Percentiles rank a stretch among this genome's conserved stretches.
phyloP scores from a whole-genome alignment of 2,888 invertebrate species.

The Pterobdella sp. region DNA sequence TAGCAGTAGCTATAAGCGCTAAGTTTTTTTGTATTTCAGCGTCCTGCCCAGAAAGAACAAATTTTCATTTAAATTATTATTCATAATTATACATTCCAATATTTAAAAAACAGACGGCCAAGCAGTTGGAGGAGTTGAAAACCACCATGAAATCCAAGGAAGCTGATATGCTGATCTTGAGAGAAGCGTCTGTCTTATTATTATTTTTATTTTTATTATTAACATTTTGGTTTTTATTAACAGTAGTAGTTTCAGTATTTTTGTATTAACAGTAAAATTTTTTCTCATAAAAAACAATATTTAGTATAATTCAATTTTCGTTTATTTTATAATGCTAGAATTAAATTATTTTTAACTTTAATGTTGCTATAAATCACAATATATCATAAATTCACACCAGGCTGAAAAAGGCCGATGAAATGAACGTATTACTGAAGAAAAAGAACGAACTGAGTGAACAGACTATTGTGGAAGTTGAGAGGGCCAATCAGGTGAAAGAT shows the following conservation, averaged over 20 bases:
- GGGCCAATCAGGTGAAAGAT: background rate
- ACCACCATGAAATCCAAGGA: background rate
- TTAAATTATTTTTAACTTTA: background rate
- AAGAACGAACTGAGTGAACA: background rate
- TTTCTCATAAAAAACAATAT: background rate
- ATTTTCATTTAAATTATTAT: no score
- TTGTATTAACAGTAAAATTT: background rate
- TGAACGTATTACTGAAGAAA: background rate
- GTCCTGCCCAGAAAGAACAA: no score
- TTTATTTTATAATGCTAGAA: background rate
- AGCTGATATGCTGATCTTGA: background rate
- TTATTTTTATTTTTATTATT: background rate
- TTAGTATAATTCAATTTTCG: background rate
- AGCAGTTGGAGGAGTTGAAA: constrained; percentile 10
- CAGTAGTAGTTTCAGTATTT: background rate
- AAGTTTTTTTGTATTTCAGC: no score
- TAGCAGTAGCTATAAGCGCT: no score
- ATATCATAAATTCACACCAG: no score
- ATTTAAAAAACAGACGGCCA: background rate
- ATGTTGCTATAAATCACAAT: background rate
- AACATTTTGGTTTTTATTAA: background rate
- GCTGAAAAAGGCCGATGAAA: constrained; percentile 2
- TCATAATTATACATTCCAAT: no score
- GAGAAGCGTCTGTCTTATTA: background rate
- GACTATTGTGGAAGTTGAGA: background rate